These are phyloP conservation scores for Columba guinea DNA, from an alignment of 2,797 vertebrate species.

Conservation along the genomic window DNA sequence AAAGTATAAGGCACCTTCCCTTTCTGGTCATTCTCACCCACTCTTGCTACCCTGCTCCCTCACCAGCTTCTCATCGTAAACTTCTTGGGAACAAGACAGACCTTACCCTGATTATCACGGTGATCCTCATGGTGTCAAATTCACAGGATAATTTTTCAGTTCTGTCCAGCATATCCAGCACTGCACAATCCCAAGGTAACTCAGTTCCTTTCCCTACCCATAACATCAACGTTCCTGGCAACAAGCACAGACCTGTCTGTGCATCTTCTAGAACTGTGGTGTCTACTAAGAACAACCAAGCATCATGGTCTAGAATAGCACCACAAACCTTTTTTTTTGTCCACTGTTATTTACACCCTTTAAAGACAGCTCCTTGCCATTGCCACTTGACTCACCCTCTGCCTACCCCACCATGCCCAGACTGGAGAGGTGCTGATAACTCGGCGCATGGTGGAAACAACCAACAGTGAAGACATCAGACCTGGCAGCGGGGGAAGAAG, in stretches of 20 bases:
- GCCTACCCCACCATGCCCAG: background rate
- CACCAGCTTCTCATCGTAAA: background rate
- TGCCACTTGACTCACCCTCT: background rate
- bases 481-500: background rate
- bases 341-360: background rate
- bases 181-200: background rate
- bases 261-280: background rate
- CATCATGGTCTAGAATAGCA: background rate
- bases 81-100: background rate
- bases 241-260: background rate
- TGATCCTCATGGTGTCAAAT: background rate
- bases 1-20: background rate
- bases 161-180: background rate
- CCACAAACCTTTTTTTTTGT: background rate
- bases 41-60: background rate
- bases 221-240: rapidly evolving
- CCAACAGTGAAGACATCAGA: background rate
- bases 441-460: background rate
- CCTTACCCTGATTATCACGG: background rate
- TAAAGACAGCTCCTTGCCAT: background rate
- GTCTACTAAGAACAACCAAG: background rate
- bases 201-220: background rate
- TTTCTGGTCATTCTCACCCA: background rate
- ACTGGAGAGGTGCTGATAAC: background rate
- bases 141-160: background rate